phyloP scores from a whole-genome alignment of 2,113 vertebrate genomes.

The Ailurus styani region DNA sequence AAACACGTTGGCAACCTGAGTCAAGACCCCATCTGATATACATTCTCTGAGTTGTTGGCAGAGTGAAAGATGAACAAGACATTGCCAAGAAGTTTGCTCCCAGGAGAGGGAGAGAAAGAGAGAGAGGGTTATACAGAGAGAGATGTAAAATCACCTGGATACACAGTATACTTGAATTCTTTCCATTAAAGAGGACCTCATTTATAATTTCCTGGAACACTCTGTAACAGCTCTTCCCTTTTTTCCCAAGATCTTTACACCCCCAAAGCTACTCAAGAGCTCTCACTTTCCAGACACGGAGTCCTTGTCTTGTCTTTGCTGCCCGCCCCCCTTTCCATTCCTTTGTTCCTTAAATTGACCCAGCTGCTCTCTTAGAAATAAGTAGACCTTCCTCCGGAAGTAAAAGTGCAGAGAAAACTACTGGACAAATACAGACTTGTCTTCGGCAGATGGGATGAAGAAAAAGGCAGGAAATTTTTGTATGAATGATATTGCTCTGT shows the following conservation, averaged over 20 bases:
- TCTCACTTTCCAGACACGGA: background rate
- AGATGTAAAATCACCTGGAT: background rate
- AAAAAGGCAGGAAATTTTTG: background rate
- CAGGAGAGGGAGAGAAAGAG: background rate
- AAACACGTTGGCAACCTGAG: background rate
- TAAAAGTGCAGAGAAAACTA: background rate
- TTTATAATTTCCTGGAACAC: background rate
- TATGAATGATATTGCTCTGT: background rate
- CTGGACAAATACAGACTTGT: background rate
- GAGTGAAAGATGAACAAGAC: background rate
- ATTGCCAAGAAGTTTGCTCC: background rate
- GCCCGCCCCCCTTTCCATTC: background rate
- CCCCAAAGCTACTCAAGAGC: background rate
- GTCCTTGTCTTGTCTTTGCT: background rate
- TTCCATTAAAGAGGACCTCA: background rate
- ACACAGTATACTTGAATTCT: background rate
- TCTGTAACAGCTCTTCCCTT: background rate
- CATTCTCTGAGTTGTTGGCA: background rate
- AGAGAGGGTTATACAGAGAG: no score
- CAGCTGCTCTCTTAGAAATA: background rate
- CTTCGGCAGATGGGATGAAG: background rate
- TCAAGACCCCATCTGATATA: background rate
- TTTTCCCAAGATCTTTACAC: background rate
- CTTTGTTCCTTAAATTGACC: background rate
- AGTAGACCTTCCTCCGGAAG: background rate